Evolutionary conservation across 2,797 vertebrate species (phyloP).

Genomic region (Monodelphis domestica): DNA sequence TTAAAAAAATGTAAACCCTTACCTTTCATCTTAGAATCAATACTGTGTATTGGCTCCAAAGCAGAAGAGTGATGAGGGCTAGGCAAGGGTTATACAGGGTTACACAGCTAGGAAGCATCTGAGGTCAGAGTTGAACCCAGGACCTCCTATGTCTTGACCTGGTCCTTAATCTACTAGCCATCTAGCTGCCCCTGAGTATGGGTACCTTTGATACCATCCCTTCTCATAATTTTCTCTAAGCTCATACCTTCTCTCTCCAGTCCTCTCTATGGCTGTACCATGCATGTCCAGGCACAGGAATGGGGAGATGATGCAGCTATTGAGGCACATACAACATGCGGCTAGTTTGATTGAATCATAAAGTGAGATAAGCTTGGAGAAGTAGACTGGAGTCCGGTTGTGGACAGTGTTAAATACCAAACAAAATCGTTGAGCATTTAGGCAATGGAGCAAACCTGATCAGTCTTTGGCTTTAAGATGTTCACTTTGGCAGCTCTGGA

Average conservation of each 20-base stretch:
- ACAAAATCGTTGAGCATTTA: neutral
- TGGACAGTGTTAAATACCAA: neutral
- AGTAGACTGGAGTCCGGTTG: neutral
- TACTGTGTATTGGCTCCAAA: too few species aligned
- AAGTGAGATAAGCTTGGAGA: neutral
- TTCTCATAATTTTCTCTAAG: neutral
- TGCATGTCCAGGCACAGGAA: too few species aligned
- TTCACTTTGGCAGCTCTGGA: neutral
- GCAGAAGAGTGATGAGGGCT: too few species aligned
- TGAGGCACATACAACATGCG: neutral
- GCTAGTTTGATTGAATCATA: neutral
- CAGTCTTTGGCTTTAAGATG: neutral
- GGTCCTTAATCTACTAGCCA: too few species aligned
- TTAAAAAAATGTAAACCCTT: too few species aligned
- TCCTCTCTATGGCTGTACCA: neutral
- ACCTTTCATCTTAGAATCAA: too few species aligned
- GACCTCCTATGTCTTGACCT: too few species aligned
- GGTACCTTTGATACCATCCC: neutral
- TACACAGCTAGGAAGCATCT: too few species aligned
- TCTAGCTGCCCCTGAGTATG: too few species aligned
- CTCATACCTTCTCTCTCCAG: neutral
- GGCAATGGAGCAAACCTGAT: neutral
- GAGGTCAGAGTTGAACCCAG: too few species aligned
- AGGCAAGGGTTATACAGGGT: too few species aligned
- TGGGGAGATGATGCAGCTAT: neutral